Evolutionary conservation across 2,113 vertebrate species (phyloP), one percentile per base, ranked within the genome.

Genomic region (Limanda limanda): DNA sequence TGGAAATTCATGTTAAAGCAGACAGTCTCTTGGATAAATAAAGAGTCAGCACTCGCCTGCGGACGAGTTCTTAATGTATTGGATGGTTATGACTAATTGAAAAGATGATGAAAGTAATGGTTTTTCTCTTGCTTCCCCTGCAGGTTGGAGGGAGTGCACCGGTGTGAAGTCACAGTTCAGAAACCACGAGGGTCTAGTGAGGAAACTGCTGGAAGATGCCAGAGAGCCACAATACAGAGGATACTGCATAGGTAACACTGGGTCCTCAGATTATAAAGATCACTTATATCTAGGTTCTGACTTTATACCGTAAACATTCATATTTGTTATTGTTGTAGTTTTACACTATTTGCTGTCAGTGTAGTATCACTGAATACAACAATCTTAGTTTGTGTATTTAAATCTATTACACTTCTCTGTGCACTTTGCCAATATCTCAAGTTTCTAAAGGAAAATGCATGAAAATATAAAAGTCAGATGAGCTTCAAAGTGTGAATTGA

Each of bases 101-200:
- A 55, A 31, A 68, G 59, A 57, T 82, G 63, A 51, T 47, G 15
- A 42, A 62, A 71, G 11, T n/a, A 10, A 68, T 31, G 35, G 12
- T 68, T 61, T 72, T 15, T 74, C 37, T 57, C 67, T 62, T 24
- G 72, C 20, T 60, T 42, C 54, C 72, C n/a, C 52, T 75, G 67
- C 71, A 95, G 94, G 93, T 85, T 95, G 94, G 94, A 86, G 88
- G 72, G 92, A 94, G 71, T 95, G 94, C 59, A 21, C 48, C 2
- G 90, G 88, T 15, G 92, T 94, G 21, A 94, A 92, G 78, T 80
- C 90, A 10, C 88, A 92, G 75, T 65, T 82, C 71, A 89, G 87
- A 69, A 91, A 88, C 73, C 88, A 92, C 0, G 89, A 89, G 42
- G 81, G 61, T n/a, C 81, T 90, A 0, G 84, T 93, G 68, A 87